phyloP scores from a whole-genome alignment of 2,888 invertebrate genomes.

The Thysanoteuthis rhombus region DNA sequence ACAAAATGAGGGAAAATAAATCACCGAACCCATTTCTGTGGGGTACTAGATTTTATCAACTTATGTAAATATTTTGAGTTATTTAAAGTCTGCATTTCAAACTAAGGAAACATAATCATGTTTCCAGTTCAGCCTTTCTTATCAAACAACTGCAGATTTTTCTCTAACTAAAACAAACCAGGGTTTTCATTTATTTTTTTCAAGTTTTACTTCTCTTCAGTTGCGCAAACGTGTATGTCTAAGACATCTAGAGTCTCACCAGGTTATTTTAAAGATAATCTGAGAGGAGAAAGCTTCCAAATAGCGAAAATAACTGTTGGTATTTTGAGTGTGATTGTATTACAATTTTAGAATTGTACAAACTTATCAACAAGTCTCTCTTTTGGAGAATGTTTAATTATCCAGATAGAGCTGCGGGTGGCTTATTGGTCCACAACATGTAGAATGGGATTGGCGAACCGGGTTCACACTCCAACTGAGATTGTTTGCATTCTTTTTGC shows the following conservation, averaged over 20 bases:
- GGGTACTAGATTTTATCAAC: background rate
- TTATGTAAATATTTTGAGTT: background rate
- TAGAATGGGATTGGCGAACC: too few relatives aligned
- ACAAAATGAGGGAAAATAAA: background rate
- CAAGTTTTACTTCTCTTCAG: background rate
- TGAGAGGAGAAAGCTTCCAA: background rate
- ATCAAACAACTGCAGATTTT: background rate
- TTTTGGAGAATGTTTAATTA: too few relatives aligned
- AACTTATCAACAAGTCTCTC: too few relatives aligned
- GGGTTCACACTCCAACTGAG: too few relatives aligned
- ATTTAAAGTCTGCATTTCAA: background rate
- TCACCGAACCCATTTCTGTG: background rate
- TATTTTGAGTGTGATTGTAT: too few relatives aligned
- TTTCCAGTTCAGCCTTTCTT: background rate
- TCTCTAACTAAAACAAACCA: background rate
- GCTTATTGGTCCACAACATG: too few relatives aligned
- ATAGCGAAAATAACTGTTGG: background rate
- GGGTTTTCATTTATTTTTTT: background rate
- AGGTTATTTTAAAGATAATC: background rate
- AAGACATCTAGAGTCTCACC: background rate
- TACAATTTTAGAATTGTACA: too few relatives aligned
- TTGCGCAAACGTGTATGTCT: background rate
- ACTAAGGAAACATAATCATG: background rate
- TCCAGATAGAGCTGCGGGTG: too few relatives aligned
- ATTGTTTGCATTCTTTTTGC: too few relatives aligned